Percentiles rank a stretch among this genome's conserved stretches.
phyloP scores from a whole-genome alignment of 2,888 invertebrate species.

The Melanophora roralis region DNA sequence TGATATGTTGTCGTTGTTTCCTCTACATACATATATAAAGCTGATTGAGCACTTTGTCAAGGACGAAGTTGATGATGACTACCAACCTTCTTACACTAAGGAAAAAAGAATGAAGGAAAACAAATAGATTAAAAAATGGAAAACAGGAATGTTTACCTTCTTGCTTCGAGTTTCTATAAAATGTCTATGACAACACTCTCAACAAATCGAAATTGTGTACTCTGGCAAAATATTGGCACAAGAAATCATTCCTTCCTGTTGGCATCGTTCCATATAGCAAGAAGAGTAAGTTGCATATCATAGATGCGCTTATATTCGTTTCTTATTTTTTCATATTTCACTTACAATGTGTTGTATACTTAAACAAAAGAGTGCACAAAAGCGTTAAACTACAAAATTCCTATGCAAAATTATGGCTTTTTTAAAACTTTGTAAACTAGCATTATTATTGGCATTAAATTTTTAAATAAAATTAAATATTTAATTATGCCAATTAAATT shows the following conservation, averaged over 20 bases:
- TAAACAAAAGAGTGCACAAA: no score
- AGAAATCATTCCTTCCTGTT: constrained; percentile 77
- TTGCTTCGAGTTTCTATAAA: constrained; percentile 55
- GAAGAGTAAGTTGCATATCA: constrained; percentile 39
- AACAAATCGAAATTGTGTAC: constrained; percentile 77
- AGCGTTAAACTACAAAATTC: no score
- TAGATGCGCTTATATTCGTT: not conserved
- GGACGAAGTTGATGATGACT: constrained; percentile 57
- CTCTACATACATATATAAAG: constrained; percentile 30
- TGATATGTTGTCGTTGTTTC: constrained; percentile 29
- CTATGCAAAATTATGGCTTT: no score
- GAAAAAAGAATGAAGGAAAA: constrained; percentile 64
- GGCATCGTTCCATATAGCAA: constrained; percentile 62
- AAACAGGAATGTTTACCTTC: constrained; percentile 51
- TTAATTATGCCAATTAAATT: no score
- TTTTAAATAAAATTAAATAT: no score
- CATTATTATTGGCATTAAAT: no score
- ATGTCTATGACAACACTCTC: constrained; percentile 67
- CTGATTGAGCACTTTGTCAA: constrained; percentile 62
- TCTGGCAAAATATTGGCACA: constrained; percentile 77
- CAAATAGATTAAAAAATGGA: constrained; percentile 56
- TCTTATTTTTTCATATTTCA: no score
- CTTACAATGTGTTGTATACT: no score
- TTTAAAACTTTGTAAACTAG: no score
- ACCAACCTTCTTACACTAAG: constrained; percentile 9